Conservation (phyloP, 2,888 invertebrate genomes). For the Neoscelio sp. region DNA sequence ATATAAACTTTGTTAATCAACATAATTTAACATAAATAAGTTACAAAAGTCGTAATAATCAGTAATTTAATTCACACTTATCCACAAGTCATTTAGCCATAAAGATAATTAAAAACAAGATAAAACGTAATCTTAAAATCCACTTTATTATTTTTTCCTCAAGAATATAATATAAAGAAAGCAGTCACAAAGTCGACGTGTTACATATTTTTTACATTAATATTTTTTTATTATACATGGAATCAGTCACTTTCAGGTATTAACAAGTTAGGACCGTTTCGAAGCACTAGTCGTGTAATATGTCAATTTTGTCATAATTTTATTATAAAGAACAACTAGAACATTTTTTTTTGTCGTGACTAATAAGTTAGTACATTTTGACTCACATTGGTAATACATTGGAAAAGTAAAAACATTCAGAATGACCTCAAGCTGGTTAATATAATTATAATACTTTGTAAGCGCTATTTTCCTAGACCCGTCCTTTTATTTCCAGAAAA, state of each 20-base stretch:
- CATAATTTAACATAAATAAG: too few species aligned
- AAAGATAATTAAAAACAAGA: background rate
- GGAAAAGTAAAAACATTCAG: conserved; percentile 58
- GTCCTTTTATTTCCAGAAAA: conserved; percentile 4
- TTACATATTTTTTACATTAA: conserved; percentile 46
- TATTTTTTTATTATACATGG: conserved; percentile 45
- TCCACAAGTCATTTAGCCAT: too few species aligned
- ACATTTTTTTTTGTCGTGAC: conserved; percentile 3
- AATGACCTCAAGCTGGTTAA: conserved; percentile 36
- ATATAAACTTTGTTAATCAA: too few species aligned
- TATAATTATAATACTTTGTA: conserved; percentile 31
- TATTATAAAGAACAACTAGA: conserved; percentile 43
- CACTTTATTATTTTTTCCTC: conserved; percentile 42
- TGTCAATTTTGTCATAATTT: conserved; percentile 16
- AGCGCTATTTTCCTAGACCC: conserved; percentile 15
- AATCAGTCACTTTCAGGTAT: conserved; percentile 56
- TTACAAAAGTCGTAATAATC: too few species aligned
- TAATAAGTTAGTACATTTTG: conserved; percentile 29
- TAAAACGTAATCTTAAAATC: background rate
- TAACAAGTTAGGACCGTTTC: conserved; percentile 62
- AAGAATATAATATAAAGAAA: conserved; percentile 58
- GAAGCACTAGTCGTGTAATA: conserved; percentile 28
- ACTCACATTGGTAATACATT: conserved; percentile 54
- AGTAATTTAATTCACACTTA: too few species aligned
- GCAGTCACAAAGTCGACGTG: conserved; percentile 46